phyloP scores from a whole-genome alignment of 2,113 vertebrate species.

The Myrmecophaga tridactyla region DNA sequence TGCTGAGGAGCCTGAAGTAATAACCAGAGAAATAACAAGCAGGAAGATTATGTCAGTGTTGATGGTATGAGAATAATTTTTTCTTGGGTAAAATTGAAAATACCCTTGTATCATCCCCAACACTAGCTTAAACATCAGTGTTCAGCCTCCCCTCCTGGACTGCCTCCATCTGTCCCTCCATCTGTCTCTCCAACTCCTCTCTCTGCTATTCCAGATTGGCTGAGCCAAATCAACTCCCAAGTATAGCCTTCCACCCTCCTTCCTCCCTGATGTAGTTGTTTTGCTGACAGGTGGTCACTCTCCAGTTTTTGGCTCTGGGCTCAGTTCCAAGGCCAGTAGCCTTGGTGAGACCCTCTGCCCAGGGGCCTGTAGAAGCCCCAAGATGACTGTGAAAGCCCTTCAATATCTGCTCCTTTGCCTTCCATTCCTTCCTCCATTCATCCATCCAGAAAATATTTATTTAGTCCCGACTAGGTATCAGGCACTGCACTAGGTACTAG shows the following conservation, averaged over 20 bases:
- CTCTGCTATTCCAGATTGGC: neutral
- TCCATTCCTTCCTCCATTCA: neutral
- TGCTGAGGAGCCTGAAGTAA: neutral
- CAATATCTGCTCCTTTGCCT: neutral
- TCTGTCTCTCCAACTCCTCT: slow-evolving; percentile 35
- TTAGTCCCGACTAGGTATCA: neutral
- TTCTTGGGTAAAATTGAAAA: neutral
- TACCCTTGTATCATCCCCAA: slow-evolving; percentile 9
- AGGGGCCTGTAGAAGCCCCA: neutral
- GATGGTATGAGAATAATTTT: neutral
- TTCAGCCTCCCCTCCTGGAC: slow-evolving; percentile 7
- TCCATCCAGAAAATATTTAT: too few species aligned
- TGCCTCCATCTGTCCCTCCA: slow-evolving; percentile 47
- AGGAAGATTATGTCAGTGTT: neutral
- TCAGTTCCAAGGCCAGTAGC: neutral
- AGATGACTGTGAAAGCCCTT: neutral
- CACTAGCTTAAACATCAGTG: neutral
- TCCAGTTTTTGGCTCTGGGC: neutral
- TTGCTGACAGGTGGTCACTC: neutral
- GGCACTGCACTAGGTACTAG: neutral
- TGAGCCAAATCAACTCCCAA: neutral
- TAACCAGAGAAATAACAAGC: neutral
- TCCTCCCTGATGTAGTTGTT: neutral
- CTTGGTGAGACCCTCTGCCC: rapidly evolving
- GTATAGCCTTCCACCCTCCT: neutral